Evolutionary conservation across 64 coral and sea anemone species (phyloP), one percentile per base, ranked within the genome.

Genomic region (Orbicella faveolata): DNA sequence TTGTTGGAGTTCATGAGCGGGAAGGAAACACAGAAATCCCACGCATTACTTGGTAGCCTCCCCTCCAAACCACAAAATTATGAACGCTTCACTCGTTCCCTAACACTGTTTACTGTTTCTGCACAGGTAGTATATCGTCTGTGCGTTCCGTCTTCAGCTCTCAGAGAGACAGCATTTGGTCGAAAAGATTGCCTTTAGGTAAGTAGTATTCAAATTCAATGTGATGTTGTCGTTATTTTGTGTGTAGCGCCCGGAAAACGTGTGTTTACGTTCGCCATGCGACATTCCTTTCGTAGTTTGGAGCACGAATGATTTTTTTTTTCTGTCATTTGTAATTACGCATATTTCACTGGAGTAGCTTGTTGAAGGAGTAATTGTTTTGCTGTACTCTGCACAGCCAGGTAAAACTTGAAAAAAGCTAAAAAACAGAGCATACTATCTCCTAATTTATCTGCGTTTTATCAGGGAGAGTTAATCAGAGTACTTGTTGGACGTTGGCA

Each of bases 31-130:
- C 30, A 30, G 30, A 30, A 30, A 78, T 23, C 17, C 15, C 36
- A 37, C 15, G 10, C 55, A 59, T 2, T 59, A 65, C 82, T 85
- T 85, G 65, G 82, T 85, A 73, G n/a, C 82, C 82, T 30, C 36
- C 65, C 65, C 30, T 74, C 8, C 72, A 53, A 70, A 70, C 67
- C 67, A 70, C 67, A 70, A 70, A 26, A 70, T 70, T 25, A 20
- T 23, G 52, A 39, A 57, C 77, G 36, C 65, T 36, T 26, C 61
- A 57, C 33, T 81, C 79, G 78, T 83, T 83, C 81, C 34, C 64
- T 85, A 85, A 72, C 82, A 26, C 51, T 85, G 82, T 85, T 85
- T 85, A 85, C 82, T 73, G 65, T 16, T 8, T 5, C 1, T 81
- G 11, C 15, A 0, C 7, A 10, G 19, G 41, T 52, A 48, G 64